Evolutionary conservation across 2,113 vertebrate genomes (phyloP), one percentile per base, ranked within the genome.

Genomic region (Mirza zaza): DNA sequence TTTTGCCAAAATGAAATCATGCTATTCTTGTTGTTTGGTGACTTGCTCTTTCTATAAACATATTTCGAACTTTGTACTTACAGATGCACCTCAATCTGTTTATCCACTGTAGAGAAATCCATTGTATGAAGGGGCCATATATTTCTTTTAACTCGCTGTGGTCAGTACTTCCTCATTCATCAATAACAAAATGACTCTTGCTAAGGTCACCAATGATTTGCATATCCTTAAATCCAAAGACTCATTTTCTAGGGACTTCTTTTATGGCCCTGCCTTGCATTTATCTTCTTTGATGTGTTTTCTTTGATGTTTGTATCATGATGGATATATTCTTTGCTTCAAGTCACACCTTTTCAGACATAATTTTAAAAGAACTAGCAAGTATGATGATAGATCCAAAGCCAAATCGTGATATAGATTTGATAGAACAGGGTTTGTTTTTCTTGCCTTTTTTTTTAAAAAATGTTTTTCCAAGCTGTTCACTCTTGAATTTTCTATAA

Each of bases 401-500:
- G 45, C 86, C 55, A 95, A 97, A 90, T 93, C 3, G 1, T 93
- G 68, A 94, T 87, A 45, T 57, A 73, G 96, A n/a, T n/a, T n/a
- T n/a, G 68, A 91, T 45, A 93, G 23, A 95, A 94, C 2, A 25
- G 18, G 15, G 17, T 80, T 96, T 80, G 34, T 86, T 94, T 96
- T 94, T 87, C 15, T 68, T 82, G 32, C 23, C 17, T 45, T 92
- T 86, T 8, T 29, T 23, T 83, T 27, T 5, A 23, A 95, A 67
- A 29, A 29, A 29, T 71, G 27, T 94, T 91, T 96, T 91, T 87
- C 76, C 59, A 97, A 86, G 82, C n/a, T 95, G 61, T 82, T 97
- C 95, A 85, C 23, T 59, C 50, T 79, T 90, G 73, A 84, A 89
- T 97, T 97, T 97, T 90, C 65, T 94, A 45, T 89, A 95, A 97